Conservation (phyloP, 30 jellyfish, hydroid and myxozoan species). For the Turritopsis dohrnii region DNA sequence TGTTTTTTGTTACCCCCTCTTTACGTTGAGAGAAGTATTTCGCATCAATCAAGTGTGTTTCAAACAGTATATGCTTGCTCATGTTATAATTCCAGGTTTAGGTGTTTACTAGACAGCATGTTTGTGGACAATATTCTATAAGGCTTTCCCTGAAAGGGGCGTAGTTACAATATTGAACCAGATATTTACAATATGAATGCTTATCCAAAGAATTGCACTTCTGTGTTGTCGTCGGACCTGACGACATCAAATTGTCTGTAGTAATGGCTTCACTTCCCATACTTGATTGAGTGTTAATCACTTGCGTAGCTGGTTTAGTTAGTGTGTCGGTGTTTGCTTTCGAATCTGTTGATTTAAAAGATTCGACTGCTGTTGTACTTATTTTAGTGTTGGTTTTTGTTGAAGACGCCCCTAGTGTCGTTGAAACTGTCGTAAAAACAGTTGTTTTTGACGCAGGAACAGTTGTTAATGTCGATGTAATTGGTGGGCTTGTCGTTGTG, state of each 20-base stretch:
- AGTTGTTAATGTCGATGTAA: neutral
- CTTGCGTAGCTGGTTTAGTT: neutral
- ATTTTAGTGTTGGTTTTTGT: neutral
- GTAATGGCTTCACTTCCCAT: too few species aligned
- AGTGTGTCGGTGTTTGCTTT: neutral
- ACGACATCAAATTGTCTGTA: neutral
- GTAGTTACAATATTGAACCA: neutral
- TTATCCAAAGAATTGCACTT: neutral
- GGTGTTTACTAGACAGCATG: neutral
- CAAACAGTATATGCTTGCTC: too few species aligned
- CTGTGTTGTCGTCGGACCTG: neutral
- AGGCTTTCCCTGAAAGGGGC: neutral
- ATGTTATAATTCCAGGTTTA: neutral
- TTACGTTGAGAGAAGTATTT: too few species aligned
- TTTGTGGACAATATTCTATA: neutral
- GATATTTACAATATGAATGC: neutral
- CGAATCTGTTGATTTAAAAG: neutral
- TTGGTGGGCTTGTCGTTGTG: neutral
- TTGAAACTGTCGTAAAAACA: neutral
- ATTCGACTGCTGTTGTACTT: neutral
- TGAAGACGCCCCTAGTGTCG: neutral
- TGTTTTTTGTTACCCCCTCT: too few species aligned
- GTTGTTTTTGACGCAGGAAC: neutral
- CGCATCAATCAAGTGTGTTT: too few species aligned
- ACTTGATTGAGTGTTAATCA: too few species aligned